Evolutionary conservation across 2,113 vertebrate species (phyloP).

Genomic region (Oxyura jamaicensis): DNA sequence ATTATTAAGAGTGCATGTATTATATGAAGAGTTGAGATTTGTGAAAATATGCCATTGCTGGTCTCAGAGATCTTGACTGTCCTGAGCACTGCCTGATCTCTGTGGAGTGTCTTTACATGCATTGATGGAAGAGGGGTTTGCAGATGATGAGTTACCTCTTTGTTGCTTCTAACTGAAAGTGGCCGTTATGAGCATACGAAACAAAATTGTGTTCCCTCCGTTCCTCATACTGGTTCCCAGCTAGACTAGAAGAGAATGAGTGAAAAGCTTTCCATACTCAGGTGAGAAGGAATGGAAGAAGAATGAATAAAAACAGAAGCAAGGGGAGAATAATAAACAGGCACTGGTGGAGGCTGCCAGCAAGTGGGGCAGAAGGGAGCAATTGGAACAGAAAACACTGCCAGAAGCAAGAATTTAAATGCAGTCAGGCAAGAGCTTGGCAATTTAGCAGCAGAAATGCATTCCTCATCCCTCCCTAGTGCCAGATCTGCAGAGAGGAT

Average conservation of each 20-base stretch:
- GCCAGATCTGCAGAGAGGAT: not conserved
- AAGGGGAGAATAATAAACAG: not conserved
- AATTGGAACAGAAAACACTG: not conserved
- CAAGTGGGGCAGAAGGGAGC: not conserved
- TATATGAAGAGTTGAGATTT: not conserved
- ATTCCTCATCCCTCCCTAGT: not conserved
- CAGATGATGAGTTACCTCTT: not conserved
- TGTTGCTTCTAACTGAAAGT: not conserved
- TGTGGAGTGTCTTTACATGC: rapidly evolving
- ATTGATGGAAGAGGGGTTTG: not conserved
- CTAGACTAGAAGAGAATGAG: not conserved
- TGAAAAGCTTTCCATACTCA: not conserved
- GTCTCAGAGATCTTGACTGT: not conserved
- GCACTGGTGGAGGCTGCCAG: not conserved
- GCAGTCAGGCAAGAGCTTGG: not conserved
- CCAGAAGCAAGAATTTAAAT: not conserved
- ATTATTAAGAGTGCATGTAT: not conserved
- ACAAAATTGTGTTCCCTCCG: not conserved
- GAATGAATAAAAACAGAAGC: not conserved
- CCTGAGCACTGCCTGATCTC: not conserved
- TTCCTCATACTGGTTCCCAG: not conserved
- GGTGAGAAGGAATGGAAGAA: not conserved
- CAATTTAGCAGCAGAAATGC: not conserved
- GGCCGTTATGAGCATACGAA: not conserved
- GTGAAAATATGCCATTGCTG: not conserved